These are phyloP conservation scores for Drosophila dives DNA, from an alignment of 2,888 invertebrate species.

Conservation along the genomic window DNA sequence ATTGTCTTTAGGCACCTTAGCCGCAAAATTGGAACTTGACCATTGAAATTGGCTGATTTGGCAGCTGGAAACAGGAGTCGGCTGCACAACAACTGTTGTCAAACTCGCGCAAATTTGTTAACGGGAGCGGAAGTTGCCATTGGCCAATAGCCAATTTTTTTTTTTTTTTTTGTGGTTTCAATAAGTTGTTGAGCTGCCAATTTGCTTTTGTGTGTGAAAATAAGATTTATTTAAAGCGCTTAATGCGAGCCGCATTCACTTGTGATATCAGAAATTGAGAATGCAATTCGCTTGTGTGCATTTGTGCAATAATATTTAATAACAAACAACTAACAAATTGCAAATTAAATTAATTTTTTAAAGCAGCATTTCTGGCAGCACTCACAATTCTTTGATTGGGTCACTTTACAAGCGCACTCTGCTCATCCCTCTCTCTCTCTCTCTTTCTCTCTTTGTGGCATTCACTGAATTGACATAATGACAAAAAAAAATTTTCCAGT, in stretches of 20 bases:
- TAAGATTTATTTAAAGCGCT: slow-evolving; percentile 46
- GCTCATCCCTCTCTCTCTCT: background rate
- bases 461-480: slow-evolving; percentile 74
- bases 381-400: slow-evolving; percentile 42
- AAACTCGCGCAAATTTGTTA: slow-evolving; percentile 43
- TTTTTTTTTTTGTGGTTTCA: background rate
- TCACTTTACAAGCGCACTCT: slow-evolving; percentile 28
- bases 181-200: slow-evolving; percentile 3
- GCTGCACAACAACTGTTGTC: slow-evolving; percentile 32
- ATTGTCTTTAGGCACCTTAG: background rate
- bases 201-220: slow-evolving; percentile 18
- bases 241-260: slow-evolving; percentile 23
- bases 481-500: slow-evolving; percentile 79
- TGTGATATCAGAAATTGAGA: slow-evolving; percentile 49
- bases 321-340: slow-evolving; percentile 25
- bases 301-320: slow-evolving; percentile 50
- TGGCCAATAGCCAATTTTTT: slow-evolving; percentile 31
- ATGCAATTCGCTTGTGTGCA: slow-evolving; percentile 25
- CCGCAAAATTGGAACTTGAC: background rate
- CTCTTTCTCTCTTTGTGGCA: slow-evolving; percentile 16
- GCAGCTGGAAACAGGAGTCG: background rate
- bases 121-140: slow-evolving; percentile 41
- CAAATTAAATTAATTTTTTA: slow-evolving; percentile 73
- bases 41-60: background rate
- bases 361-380: slow-evolving; percentile 12